Percentiles rank a stretch among this genome's conserved stretches.
Conservation (phyloP, 2,797 vertebrate genomes). For the Hipposideros larvatus region DNA sequence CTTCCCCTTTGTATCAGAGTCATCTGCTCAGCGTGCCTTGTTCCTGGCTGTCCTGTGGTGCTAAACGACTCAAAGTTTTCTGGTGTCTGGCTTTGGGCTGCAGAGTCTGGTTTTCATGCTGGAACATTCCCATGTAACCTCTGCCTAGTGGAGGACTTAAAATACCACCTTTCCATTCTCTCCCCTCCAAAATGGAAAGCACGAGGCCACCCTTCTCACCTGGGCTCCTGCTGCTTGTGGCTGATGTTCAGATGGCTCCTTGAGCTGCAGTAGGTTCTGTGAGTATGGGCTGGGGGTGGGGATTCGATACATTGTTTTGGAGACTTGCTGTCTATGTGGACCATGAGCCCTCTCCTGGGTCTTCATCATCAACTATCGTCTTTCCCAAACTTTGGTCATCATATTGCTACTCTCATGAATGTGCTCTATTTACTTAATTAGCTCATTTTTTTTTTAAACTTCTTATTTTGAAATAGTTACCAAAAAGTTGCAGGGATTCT, state of each 20-base stretch:
- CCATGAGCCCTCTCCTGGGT: background rate
- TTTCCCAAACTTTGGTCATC: background rate
- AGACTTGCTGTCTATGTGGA: background rate
- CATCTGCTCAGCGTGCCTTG: background rate
- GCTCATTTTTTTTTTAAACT: background rate
- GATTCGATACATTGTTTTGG: too few relatives aligned
- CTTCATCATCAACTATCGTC: background rate
- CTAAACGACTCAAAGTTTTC: background rate
- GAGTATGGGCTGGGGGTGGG: background rate
- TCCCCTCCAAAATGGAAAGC: background rate
- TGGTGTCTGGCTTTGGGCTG: background rate
- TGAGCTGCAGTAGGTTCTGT: background rate
- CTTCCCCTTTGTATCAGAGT: background rate
- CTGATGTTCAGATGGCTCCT: background rate
- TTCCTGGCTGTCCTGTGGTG: background rate
- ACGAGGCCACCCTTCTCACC: background rate
- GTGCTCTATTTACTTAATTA: background rate
- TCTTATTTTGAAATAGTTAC: background rate
- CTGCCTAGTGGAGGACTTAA: background rate
- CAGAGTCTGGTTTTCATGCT: background rate
- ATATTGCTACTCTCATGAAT: background rate
- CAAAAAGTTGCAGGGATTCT: background rate
- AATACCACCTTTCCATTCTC: background rate
- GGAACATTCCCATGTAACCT: background rate
- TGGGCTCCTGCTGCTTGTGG: background rate